A percentile compares a stretch with the other conserved stretches of the same genome.
phyloP scores from a whole-genome alignment of 2,888 invertebrate genomes.

The Cheilosia impressa region DNA sequence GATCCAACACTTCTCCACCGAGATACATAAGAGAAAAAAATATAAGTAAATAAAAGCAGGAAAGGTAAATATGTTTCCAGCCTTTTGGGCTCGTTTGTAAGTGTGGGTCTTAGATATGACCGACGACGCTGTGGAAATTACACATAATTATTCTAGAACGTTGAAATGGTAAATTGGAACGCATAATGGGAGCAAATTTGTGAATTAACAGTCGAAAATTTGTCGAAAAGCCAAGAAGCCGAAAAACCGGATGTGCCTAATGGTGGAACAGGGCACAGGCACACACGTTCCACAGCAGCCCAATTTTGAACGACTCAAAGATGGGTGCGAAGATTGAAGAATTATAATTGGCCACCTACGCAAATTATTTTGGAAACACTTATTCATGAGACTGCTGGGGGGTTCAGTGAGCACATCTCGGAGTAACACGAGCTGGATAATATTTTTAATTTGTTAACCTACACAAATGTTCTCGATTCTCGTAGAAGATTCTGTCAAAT shows the following conservation, averaged over 20 bases:
- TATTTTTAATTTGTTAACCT: too few species aligned
- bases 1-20: conserved; percentile 38
- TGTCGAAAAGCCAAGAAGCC: background rate
- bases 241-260: conserved; percentile 39
- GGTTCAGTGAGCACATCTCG: too few species aligned
- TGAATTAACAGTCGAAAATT: conserved; percentile 35
- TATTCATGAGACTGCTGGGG: too few species aligned
- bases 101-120: conserved; percentile 15
- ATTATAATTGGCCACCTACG: conserved; percentile 14
- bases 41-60: conserved; percentile 2
- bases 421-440: too few species aligned
- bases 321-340: background rate
- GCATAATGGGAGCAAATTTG: conserved; percentile 53
- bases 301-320: background rate
- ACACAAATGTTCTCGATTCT: too few species aligned
- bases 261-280: background rate
- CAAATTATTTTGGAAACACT: background rate
- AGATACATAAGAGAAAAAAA: background rate
- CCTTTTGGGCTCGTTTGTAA: conserved; percentile 46
- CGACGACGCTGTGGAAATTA: conserved; percentile 19
- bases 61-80: conserved; percentile 42
- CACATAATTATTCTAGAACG: conserved; percentile 34
- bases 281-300: background rate
- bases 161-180: conserved; percentile 59
- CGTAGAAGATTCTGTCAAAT: too few species aligned